These are phyloP conservation scores for Penaeus monodon DNA, from an alignment of 2,888 invertebrate genomes.

Conservation along the genomic window DNA sequence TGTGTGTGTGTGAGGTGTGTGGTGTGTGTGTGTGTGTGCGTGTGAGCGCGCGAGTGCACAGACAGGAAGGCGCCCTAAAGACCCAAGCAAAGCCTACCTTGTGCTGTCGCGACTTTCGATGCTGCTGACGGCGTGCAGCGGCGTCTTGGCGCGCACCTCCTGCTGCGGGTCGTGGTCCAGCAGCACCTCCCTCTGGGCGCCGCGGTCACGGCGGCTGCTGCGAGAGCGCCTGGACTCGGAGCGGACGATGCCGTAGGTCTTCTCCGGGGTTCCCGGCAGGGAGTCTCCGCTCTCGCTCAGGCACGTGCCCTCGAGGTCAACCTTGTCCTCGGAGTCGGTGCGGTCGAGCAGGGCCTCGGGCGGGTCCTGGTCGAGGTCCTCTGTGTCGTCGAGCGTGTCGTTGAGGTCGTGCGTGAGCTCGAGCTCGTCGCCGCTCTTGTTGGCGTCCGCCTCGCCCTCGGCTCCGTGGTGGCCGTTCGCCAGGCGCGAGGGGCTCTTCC, in stretches of 20 bases:
- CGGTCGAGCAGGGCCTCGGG: constrained; percentile 39
- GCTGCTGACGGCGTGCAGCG: constrained; percentile 61
- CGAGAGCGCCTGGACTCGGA: constrained; percentile 28
- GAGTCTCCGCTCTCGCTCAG: constrained; percentile 64
- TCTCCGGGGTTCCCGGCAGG: constrained; percentile 63
- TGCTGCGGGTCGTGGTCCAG: constrained; percentile 44
- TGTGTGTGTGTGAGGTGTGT: no score
- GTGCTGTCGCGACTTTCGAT: constrained; percentile 50
- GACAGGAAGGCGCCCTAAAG: not conserved
- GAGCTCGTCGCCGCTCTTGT: constrained; percentile 64
- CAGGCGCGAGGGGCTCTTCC: constrained; percentile 26
- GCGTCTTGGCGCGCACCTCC: constrained; percentile 43
- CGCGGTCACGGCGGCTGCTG: constrained; percentile 30
- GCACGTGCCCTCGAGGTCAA: constrained; percentile 45
- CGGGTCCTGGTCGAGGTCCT: constrained; percentile 51
- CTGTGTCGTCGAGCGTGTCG: constrained; percentile 57
- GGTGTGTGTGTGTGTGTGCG: no score
- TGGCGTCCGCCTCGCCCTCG: constrained; percentile 51
- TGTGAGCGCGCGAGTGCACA: not conserved
- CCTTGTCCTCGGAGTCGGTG: constrained; percentile 44
- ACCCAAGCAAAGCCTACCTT: constrained; percentile 7
- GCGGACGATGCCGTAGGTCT: constrained; percentile 61
- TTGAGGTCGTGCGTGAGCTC: constrained; percentile 63
- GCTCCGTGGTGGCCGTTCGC: constrained; percentile 44
- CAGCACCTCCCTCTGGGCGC: constrained; percentile 38